These are phyloP conservation scores for Drosophila seguyi DNA, from an alignment of 1,140 invertebrate genomes.

Conservation along the genomic window DNA sequence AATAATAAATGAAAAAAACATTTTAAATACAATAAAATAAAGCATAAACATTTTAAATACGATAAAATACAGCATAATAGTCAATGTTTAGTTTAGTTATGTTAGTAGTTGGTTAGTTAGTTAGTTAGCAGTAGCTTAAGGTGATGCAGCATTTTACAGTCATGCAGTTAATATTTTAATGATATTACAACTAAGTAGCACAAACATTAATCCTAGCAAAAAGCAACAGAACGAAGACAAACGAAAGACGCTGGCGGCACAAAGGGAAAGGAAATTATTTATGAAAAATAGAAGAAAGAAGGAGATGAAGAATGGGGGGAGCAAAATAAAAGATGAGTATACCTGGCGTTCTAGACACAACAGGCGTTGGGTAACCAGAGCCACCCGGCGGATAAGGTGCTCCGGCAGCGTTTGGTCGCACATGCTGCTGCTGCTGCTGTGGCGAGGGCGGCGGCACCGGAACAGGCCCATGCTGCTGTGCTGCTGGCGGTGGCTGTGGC, in stretches of 20 bases:
- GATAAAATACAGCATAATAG: too few relatives aligned
- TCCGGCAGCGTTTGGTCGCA: constrained; percentile 80
- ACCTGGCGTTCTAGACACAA: constrained; percentile 86
- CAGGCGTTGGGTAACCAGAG: constrained; percentile 83
- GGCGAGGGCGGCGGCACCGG: constrained; percentile 63
- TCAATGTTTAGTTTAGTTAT: not conserved
- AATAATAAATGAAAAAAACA: not conserved
- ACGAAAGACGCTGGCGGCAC: constrained; percentile 24
- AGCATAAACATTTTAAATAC: too few relatives aligned
- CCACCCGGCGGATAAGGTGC: constrained; percentile 84
- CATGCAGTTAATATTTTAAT: constrained; percentile 14
- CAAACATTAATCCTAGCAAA: not conserved
- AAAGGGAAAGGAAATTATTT: constrained; percentile 2
- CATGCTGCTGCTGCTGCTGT: constrained; percentile 70
- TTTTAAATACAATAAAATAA: not conserved
- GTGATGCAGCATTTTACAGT: not conserved
- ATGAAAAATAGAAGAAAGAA: constrained; percentile 39
- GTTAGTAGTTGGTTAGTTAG: not conserved
- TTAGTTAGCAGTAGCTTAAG: not conserved
- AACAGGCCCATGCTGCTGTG: constrained; percentile 51
- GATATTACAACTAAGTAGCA: constrained; percentile 19
- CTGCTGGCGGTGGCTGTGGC: constrained; percentile 50
- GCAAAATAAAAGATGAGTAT: constrained; percentile 72
- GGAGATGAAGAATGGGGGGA: constrained; percentile 45
- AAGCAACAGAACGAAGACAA: constrained; percentile 18